Base-by-base conservation (phyloP, 2,113 vertebrate genomes). In the Halcyon malimbica region DNA sequence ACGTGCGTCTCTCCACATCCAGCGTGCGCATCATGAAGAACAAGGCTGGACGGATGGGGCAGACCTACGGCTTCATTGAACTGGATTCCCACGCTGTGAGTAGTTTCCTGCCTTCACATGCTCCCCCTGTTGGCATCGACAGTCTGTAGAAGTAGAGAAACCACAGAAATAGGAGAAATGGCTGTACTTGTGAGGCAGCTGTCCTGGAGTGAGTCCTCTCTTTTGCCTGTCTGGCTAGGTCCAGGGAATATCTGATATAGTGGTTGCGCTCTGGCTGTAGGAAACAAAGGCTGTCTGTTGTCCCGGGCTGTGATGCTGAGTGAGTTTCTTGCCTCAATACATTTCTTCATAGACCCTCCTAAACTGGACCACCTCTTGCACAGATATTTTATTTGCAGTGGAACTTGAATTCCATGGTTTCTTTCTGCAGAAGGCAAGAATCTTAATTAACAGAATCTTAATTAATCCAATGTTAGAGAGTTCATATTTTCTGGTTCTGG, bases 51-150 rank as follows among this genome's bases (percentile, higher is more conserved):
- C 84, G 98, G 94, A 96, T 99, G 98, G 95, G 98, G 95, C 95
- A 99, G 97, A 97, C 99, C 96, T 98, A 99, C 76, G 98, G 99
- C 98, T 99, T 99, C 97, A 99, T 99, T 35, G 99, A 99, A 59
- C 99, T 99, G 94, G 99, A 99, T 48, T 99, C 99, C 17, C 99
- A 99, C 39, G 98, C 99, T 97, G 99, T 99, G 94, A 97, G 98
- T 97, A 21, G 17, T 13, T 82, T 68, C 16, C 54, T 56, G 83
- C 56, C 71, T 85, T 90, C 57, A 26, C 17, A 1, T 64, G 48
- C 51, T 92, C 82, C 31, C 46, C 9, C 37, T 77, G 25, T 83
- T 73, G 92, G 68, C 46, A 4, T 70, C 44, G 87, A 0, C 17
- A 37, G 19, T 8, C 69, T 64, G 54, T 20, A 35, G 21, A 73